Evolutionary conservation across 2,113 vertebrate species (phyloP).

Genomic region (Actenoides hombroni): DNA sequence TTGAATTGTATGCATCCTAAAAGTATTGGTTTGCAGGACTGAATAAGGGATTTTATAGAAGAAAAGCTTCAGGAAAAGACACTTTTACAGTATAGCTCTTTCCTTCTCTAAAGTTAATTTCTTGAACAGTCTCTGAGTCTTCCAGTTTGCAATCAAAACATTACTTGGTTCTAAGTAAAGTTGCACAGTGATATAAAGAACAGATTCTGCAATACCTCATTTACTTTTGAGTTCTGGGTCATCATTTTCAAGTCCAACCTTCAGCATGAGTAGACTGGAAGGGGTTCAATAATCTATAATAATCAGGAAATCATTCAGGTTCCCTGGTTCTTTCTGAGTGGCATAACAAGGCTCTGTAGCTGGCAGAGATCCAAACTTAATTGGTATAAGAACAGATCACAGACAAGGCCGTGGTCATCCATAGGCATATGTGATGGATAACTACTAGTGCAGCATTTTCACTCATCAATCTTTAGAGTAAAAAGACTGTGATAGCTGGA

Average conservation of each 20-base stretch:
- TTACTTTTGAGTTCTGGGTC: not conserved
- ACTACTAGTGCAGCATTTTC: constrained; percentile 5
- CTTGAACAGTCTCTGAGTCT: not conserved
- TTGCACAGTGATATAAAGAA: not conserved
- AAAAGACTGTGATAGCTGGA: constrained; percentile 49
- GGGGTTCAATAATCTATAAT: constrained; percentile 36
- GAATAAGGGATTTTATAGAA: not conserved
- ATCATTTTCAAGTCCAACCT: not conserved
- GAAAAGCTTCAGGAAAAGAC: not conserved
- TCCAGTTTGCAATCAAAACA: constrained; percentile 2
- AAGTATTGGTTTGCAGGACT: not conserved
- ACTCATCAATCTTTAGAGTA: constrained; percentile 64
- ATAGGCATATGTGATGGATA: constrained; percentile 69
- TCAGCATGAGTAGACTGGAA: not conserved
- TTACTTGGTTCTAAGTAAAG: constrained; percentile 6
- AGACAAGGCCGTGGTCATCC: constrained; percentile 43
- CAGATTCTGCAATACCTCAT: not conserved
- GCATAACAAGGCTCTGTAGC: constrained; percentile 13
- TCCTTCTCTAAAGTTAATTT: not conserved
- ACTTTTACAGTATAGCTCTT: not conserved
- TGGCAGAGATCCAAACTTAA: constrained; percentile 57
- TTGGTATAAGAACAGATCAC: constrained; percentile 56
- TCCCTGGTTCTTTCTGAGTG: constrained; percentile 53
- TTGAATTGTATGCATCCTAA: not conserved
- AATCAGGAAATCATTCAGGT: constrained; percentile 65